These are phyloP conservation scores for Amphilophus citrinellus DNA, from an alignment of 2,113 vertebrate species.

Conservation along the genomic window DNA sequence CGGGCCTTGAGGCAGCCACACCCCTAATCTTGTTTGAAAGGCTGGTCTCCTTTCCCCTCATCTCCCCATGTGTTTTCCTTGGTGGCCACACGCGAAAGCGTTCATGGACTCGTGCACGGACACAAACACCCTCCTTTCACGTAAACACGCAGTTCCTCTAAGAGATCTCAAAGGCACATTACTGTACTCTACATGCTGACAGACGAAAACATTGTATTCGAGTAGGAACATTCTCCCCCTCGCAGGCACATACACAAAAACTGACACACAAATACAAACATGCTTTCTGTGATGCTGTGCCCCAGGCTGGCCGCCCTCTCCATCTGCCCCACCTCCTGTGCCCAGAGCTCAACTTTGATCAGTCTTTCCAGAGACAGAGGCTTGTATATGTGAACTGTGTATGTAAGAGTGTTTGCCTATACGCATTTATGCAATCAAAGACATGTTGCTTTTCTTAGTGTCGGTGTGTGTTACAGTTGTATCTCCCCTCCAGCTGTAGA, in stretches of 20 bases:
- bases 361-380: constrained; percentile 59
- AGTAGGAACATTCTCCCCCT: constrained; percentile 54
- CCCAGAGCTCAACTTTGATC: constrained; percentile 81
- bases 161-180: constrained; percentile 27
- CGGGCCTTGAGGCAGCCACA: constrained; percentile 67
- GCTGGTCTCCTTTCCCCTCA: constrained; percentile 65
- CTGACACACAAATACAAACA: constrained; percentile 49
- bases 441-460: constrained; percentile 59
- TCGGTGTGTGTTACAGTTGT: constrained; percentile 59
- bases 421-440: constrained; percentile 77
- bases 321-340: constrained; percentile 77
- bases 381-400: constrained; percentile 55
- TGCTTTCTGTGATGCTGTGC: constrained; percentile 70
- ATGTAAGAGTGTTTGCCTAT: constrained; percentile 57
- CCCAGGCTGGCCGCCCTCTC: constrained; percentile 76
- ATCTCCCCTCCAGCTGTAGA: constrained; percentile 76
- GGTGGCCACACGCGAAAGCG: constrained; percentile 27
- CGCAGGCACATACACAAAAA: constrained; percentile 39
- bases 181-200: constrained; percentile 47
- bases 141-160: constrained; percentile 29
- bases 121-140: constrained; percentile 1
- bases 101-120: constrained; percentile 4
- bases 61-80: constrained; percentile 52
- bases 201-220: constrained; percentile 66
- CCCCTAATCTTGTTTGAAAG: constrained; percentile 76